Conservation (phyloP, 2,888 invertebrate genomes). For the Synanthedon vespiformis region DNA sequence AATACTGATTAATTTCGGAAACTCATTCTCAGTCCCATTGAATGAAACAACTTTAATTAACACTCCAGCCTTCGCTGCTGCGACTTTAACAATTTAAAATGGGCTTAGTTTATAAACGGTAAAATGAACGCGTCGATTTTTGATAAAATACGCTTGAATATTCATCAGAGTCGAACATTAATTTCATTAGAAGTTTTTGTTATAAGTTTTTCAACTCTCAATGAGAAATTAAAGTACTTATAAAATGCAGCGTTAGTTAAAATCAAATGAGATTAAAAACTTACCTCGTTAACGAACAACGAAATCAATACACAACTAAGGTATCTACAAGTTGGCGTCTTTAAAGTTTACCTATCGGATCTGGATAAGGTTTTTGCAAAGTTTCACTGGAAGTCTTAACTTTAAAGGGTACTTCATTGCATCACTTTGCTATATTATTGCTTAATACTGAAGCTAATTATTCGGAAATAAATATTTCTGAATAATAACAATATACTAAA, state of each 20-base stretch:
- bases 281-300: neutral
- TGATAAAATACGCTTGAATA: constrained; percentile 4
- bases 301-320: neutral
- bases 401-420: neutral
- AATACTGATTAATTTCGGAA: constrained; percentile 59
- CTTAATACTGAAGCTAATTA: neutral
- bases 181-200: neutral
- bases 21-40: constrained; percentile 54
- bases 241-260: neutral
- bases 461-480: no score
- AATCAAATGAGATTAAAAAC: neutral
- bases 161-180: neutral
- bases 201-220: no score
- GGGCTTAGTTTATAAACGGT: constrained; percentile 12
- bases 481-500: no score
- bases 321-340: neutral
- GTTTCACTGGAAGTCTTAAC: neutral
- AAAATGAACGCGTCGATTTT: constrained; percentile 8
- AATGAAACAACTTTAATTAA: constrained; percentile 64
- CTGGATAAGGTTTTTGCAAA: neutral
- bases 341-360: neutral
- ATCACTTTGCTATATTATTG: neutral
- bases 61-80: constrained; percentile 36
- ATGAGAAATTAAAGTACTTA: no score
- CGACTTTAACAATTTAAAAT: constrained; percentile 30